Base-by-base conservation (phyloP, 2,888 invertebrate species). In the Sphaerolaimus hirsutus region DNA sequence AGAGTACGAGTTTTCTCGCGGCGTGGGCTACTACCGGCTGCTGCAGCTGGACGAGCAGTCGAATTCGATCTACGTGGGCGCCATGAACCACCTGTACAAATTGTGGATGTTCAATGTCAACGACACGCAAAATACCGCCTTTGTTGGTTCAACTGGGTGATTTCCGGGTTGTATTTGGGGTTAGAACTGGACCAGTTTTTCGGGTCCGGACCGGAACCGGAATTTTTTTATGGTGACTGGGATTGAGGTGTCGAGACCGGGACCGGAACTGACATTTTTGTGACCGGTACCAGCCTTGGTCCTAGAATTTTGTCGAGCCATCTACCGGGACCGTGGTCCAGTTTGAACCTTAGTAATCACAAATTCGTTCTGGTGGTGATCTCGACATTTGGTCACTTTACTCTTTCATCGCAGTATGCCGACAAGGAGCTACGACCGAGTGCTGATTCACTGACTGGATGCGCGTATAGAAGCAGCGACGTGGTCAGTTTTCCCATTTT, bases 1-100 rank as follows among this genome's bases (percentile, higher is more conserved):
- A 62, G 61, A 61, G 43, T 56, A 63, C 41, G 44, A 50, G n/a
- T 62, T 62, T 50, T 40, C 52, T 10, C 49, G 50, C 17, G 55
- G 56, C n/a, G 46, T 41, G 1, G 51, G 55, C 19, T 56, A 55
- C 41, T 62, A 60, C 49, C 51, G 58, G 5, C 52, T 53, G 23
- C 51, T 62, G 12, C 49, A 55, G 2, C 51, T 62, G 42, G 59
- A 63, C 45, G 42, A 53, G 19, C 23, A 46, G 4, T 21, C 56
- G 1, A 57, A 55, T 14, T 53, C 59, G 35, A 52, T 62, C 21
- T 62, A 58, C 50, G 62, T 61, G 25, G 63, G 63, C n/a, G 59
- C 61, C 23, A 53, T 56, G 44, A 49, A 49, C 29, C 36, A 27
- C 12, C 10, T 49, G 40, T 49, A 45, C 38, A 29, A 37, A n/a